These are phyloP conservation scores for Achlya flavicornis DNA, from an alignment of 2,888 invertebrate genomes.

Conservation along the genomic window DNA sequence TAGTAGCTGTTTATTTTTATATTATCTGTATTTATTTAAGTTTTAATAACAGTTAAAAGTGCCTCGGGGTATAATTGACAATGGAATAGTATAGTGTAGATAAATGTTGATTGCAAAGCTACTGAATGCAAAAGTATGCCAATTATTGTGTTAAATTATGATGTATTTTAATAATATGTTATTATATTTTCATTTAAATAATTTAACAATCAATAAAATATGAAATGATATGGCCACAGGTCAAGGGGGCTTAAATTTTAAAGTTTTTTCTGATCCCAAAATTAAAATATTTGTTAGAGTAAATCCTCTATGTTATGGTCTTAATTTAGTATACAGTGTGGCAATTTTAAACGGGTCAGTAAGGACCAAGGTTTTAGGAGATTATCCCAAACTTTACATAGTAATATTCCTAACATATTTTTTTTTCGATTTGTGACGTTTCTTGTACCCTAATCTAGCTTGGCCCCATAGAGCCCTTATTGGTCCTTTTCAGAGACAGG, in stretches of 20 bases:
- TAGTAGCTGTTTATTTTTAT: constrained; percentile 44
- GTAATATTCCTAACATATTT: no score
- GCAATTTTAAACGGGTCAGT: no score
- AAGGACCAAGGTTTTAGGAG: no score
- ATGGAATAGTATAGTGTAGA: constrained; percentile 24
- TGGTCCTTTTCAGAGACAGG: no score
- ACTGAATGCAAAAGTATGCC: constrained; percentile 17
- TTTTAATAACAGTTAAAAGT: constrained; percentile 21
- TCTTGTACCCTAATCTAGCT: no score
- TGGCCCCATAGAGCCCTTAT: no score
- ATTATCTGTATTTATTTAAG: constrained; percentile 43
- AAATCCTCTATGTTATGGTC: neutral
- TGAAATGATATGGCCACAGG: neutral
- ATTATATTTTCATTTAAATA: neutral
- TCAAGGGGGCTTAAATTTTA: neutral
- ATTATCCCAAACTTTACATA: no score
- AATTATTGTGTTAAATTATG: neutral
- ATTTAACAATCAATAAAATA: neutral
- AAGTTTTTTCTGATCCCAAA: no score
- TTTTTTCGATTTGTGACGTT: no score
- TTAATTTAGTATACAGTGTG: neutral
- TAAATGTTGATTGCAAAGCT: constrained; percentile 26
- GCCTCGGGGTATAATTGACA: constrained; percentile 51
- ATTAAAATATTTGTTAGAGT: neutral
- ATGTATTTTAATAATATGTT: neutral